phyloP scores from a whole-genome alignment of 2,797 vertebrate genomes.

The Hoplostethus atlanticus region DNA sequence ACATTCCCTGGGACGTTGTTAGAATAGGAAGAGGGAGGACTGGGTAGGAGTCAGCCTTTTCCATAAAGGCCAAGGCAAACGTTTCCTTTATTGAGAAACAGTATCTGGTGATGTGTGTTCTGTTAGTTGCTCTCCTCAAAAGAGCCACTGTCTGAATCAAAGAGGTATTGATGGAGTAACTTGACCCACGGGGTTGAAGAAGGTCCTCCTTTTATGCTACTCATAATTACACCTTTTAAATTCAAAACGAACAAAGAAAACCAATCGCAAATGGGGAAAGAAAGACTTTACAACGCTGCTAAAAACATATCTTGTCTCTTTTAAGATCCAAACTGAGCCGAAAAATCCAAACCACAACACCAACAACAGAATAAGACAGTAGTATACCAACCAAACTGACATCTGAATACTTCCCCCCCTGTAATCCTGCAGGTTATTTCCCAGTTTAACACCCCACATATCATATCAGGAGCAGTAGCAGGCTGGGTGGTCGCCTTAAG shows the following conservation, averaged over 20 bases:
- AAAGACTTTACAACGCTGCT: slow-evolving; percentile 11
- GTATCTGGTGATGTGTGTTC: slow-evolving; percentile 70
- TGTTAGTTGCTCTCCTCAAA: slow-evolving; percentile 56
- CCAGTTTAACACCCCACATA: slow-evolving; percentile 2
- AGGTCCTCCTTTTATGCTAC: slow-evolving; percentile 48
- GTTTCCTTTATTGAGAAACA: slow-evolving; percentile 76
- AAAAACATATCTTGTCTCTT: slow-evolving; percentile 34
- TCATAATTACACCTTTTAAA: slow-evolving; percentile 61
- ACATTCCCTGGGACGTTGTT: slow-evolving; percentile 71
- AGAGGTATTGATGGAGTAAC: slow-evolving; percentile 65
- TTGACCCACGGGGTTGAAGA: slow-evolving; percentile 31
- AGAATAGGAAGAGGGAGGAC: slow-evolving; percentile 62
- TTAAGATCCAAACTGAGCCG: slow-evolving; percentile 14
- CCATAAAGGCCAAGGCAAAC: slow-evolving; percentile 74
- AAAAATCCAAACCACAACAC: no score
- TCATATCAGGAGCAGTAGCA: not conserved
- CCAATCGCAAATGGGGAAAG: slow-evolving; percentile 20
- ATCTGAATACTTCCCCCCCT: no score
- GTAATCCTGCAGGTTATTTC: slow-evolving; percentile 2
- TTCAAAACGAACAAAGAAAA: not conserved
- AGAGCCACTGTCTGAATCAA: slow-evolving; percentile 72
- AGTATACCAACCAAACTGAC: not conserved
- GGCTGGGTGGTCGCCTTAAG: not conserved
- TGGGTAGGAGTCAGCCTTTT: slow-evolving; percentile 55
- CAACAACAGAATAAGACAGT: not conserved